Base-by-base conservation (phyloP, 2,113 vertebrate genomes). In the Clarias macrocephalus region DNA sequence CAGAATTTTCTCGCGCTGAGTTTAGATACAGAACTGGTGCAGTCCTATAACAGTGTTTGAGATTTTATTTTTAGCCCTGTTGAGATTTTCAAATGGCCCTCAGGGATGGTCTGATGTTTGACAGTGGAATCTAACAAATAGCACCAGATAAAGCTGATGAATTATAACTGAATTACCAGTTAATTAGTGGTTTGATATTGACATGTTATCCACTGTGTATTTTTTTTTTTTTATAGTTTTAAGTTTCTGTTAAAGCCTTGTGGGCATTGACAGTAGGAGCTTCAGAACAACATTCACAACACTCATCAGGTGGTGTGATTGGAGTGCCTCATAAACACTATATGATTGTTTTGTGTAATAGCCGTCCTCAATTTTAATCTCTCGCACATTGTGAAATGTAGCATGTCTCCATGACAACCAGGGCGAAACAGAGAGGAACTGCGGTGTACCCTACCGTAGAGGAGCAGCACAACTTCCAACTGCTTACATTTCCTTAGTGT, bases 391-490 rank as follows among this genome's bases (percentile, higher is more conserved):
- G 72, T 83, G 59, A 79, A 88, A 84, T 80, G 80, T 77, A 25
- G 42, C 37, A 59, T 13, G 85, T 90, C 83, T 86, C 89, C 63
- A 90, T 90, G 89, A 85, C 87, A 63, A 89, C 84, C 81, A 28
- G 84, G 70, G 19, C 81, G 81, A 85, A 88, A 83, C 33, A 80
- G 30, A 79, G 80, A 18, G 48, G 80, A 18, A 33, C 13, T 48
- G 33, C n/a, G 60, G 81, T 33, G 85, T 79, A 42, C 54, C 83
- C 63, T 28, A n/a, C 1, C 21, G 0, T 59, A 73, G 28, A 79
- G 56, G 76, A 85, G n/a, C 66, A 15, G 52, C 80, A 72, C n/a
- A 80, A 56, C 30, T 23, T 70, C 70, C 28, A 42, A 68, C 54
- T n/a, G 76, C 76, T 59, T 66, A 42, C 11, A 33, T 79, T 85